Evolutionary conservation across 2,113 vertebrate species (phyloP), one percentile per base, ranked within the genome.

Genomic region (Verasper variegatus): DNA sequence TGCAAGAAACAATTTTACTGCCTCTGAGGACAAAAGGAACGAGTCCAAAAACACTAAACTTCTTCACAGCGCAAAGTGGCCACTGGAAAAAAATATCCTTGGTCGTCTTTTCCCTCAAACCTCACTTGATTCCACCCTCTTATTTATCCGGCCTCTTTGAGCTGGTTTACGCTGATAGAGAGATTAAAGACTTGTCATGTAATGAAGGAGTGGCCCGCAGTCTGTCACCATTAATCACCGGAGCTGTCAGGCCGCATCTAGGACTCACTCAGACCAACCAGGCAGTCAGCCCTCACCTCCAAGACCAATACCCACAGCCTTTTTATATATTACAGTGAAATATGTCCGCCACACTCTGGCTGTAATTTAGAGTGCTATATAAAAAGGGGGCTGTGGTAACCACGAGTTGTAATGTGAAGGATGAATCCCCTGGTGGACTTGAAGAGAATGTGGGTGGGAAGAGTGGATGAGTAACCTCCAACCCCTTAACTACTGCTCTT

Each of bases 151-250:
- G 58, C 18, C 11, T 76, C 60, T 56, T 74, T 52, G 70, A 67
- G 35, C 62, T 20, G 56, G 58, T 84, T 83, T 27, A 17, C 59
- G 59, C 66, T 77, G 86, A 89, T 84, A 37, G 76, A 84, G 86
- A 86, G 80, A 80, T 87, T 82, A 80, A 86, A 86, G 77, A 61
- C 87, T 70, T 57, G 88, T 89, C 79, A 78, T 89, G 76, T 79
- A 90, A 86, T 78, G 81, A 85, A 85, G 83, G 84, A 87, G 84
- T 80, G 71, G 82, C 79, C 81, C 68, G 58, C 80, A 81, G 80
- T 79, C 84, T 89, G 84, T 91, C 91, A 89, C 84, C 86, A 91
- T 92, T 87, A 88, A 89, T 92, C 89, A 92, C 71, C 2, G 57
- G 35, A 23, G 59, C 87, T 89, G 92, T 92, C 90, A 89, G 51